Conservation (phyloP, 2,113 vertebrate species). For the Calonectris borealis region DNA sequence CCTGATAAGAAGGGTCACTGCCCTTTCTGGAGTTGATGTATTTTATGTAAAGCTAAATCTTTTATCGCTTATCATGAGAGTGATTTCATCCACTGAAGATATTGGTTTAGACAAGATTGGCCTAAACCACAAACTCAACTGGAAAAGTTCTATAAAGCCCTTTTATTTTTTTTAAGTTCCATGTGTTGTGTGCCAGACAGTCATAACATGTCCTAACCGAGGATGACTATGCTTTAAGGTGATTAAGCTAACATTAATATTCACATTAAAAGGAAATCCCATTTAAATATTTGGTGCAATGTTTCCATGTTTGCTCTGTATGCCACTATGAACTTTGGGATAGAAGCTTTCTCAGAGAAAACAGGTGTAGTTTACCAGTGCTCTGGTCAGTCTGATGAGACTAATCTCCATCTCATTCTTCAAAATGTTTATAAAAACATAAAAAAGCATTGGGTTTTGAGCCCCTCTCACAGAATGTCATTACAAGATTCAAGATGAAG, state of each 20-base stretch:
- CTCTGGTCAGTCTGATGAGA: not conserved
- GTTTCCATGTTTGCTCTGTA: not conserved
- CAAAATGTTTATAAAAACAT: not conserved
- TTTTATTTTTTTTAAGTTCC: not conserved
- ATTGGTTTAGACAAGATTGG: not conserved
- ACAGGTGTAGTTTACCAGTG: not conserved
- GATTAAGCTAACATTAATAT: not conserved
- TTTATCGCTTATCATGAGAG: fast-evolving
- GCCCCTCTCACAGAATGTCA: not conserved
- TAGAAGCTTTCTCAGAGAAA: not conserved
- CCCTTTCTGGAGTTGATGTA: not conserved
- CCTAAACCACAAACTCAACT: not conserved
- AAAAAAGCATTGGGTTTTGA: not conserved
- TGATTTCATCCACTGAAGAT: not conserved
- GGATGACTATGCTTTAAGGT: not conserved
- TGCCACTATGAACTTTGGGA: not conserved
- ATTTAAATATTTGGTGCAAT: not conserved
- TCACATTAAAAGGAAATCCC: not conserved
- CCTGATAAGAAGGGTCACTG: not conserved
- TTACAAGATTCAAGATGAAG: not conserved
- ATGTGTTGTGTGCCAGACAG: not conserved
- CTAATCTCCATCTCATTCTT: not conserved
- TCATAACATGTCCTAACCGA: fast-evolving
- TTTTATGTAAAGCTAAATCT: not conserved
- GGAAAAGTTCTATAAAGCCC: not conserved